Conservation (phyloP, 2,888 invertebrate species). For the Drosophila parthenogenetica region DNA sequence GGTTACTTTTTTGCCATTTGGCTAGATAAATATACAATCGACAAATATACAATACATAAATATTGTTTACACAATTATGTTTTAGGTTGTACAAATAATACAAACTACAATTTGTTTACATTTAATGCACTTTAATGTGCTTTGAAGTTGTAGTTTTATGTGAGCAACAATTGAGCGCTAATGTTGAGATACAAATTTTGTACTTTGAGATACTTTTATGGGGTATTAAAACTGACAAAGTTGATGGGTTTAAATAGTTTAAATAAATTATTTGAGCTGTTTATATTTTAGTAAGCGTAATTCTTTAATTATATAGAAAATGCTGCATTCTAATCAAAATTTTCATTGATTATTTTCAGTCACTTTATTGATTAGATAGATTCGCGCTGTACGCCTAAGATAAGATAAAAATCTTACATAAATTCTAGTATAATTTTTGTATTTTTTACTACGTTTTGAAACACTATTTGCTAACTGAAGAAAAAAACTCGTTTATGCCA, state of each 20-base stretch:
- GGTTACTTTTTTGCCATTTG: slow-evolving; percentile 12
- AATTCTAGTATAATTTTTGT: background rate
- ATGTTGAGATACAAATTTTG: too few species aligned
- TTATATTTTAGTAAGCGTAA: too few species aligned
- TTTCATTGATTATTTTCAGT: background rate
- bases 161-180: background rate
- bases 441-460: too few species aligned
- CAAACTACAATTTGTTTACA: background rate
- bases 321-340: background rate
- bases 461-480: too few species aligned
- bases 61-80: slow-evolving; percentile 15
- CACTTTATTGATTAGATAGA: background rate
- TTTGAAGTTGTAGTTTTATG: background rate
- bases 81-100: slow-evolving; percentile 5
- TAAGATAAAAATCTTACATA: slow-evolving; percentile 5
- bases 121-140: background rate
- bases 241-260: background rate
- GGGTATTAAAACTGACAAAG: too few species aligned
- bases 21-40: slow-evolving; percentile 14
- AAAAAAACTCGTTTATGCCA: slow-evolving; percentile 1
- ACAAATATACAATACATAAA: background rate
- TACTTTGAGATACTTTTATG: too few species aligned
- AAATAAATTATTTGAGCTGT: too few species aligned
- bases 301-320: background rate
- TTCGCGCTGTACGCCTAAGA: background rate